Base-by-base conservation (phyloP, 2,888 invertebrate genomes). In the Apeira syringaria region DNA sequence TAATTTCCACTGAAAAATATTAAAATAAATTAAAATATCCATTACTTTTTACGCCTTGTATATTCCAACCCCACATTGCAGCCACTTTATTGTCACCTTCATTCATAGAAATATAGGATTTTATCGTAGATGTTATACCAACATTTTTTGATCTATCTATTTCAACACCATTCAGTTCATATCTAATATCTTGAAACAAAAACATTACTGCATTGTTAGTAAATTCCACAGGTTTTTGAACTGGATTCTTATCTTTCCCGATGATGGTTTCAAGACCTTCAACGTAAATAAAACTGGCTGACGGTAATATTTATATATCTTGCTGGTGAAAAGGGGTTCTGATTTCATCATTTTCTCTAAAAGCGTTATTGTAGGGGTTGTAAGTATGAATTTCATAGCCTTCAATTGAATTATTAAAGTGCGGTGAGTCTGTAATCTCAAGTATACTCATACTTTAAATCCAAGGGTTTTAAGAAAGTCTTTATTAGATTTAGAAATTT, bases 91-190 rank as follows among this genome's bases (percentile, higher is more conserved):
- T 50, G 49, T 68, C 62, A 26, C 52, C 60, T 7, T 39, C 27
- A 34, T 53, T 69, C 39, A 64, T 50, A 7, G 74, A 76, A 5
- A 68, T 47, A 41, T 57, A 73, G 36, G 61, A 62, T 63, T 80
- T 77, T 29, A 50, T 42, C 9, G 45, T 29, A 10, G 49, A 37
- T 8, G 38, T 45, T 1, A 45, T 44, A 30, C 45, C 49, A 3
- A 34, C 11, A 18, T 35, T 26, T 27, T 7, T 17, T 27, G 2
- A 27, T 18, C 39, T 17, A 26, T 24, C 24, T 9, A 24, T 24
- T 24, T 24, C 24, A 24, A 24, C 5, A 3, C 24, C 24, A 9
- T 24, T 40, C 3, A 34, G 5, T 18, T 41, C 34, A 11, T 34
- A 41, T 8, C 34, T n/a, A 3, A 41, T 41, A 25, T 34, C 34